Evolutionary conservation across 2,888 invertebrate species (phyloP), one percentile per base, ranked within the genome.

Genomic region (Beris chalybata): DNA sequence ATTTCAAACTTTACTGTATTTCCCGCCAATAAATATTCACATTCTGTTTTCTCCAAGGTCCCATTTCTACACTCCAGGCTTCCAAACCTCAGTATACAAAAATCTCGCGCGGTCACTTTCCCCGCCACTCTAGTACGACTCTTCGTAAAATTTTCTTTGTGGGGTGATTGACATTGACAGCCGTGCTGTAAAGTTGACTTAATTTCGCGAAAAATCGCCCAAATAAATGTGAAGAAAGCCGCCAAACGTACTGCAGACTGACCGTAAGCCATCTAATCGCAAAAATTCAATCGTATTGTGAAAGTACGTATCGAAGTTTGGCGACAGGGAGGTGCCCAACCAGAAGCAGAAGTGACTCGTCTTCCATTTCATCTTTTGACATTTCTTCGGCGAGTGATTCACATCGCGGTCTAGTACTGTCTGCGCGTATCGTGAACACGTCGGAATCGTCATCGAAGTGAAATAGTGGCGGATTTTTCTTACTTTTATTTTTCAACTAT

Each of bases 91-190:
- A 9, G 9, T 4, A 9, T 1, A 38, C 38, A 9, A 38, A 38
- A 38, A 7, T 38, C 38, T 5, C 38, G 9, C 5, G 7, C 5
- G 9, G 5, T 7, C 5, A 38, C 5, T 38, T 38, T 38, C 15
- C 15, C 48, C 48, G 48, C 48, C 13, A 30, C 12, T 53, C 29
- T 53, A 53, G 53, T 53, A 15, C 53, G 12, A 4, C 22, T 11
- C 13, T n/a, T 30, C 12, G 63, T 29, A 7, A 13, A 63, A 59
- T 53, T 65, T 70, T 67, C 67, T 59, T 53, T 54, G 31, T 50
- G 67, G 65, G 68, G 69, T 65, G 68, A 68, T 50, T 70, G 71
- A 68, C 67, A 69, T 71, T 71, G 71, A 71, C 71, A 71, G 70
- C 68, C 69, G 71, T 69, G 67, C 52, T 67, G 56, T 52, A 13